Percentiles rank a stretch among this genome's conserved stretches.
Evolutionary conservation across 2,888 invertebrate genomes (phyloP).

Genomic region (Gortyna flavago): DNA sequence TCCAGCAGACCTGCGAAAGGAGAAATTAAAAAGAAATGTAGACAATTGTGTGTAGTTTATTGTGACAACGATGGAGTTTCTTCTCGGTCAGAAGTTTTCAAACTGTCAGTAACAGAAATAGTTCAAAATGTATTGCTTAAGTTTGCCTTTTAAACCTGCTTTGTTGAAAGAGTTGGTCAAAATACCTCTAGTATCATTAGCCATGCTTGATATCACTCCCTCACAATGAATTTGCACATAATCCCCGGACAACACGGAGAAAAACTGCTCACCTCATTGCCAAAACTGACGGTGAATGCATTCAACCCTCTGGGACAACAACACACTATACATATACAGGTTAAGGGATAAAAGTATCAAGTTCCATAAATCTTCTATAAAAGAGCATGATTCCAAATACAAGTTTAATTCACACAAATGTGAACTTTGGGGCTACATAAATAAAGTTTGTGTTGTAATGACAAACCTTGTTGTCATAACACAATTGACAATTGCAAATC

Average conservation of each 20-base stretch:
- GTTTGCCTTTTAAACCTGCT: background rate
- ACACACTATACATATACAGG: constrained; percentile 24
- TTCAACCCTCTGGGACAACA: constrained; percentile 55
- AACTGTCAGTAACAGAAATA: background rate
- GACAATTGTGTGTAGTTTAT: background rate
- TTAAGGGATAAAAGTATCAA: constrained; percentile 46
- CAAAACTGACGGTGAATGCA: constrained; percentile 46
- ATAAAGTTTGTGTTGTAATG: background rate
- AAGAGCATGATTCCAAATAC: background rate
- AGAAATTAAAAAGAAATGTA: background rate
- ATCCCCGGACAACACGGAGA: constrained; percentile 31
- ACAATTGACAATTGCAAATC: background rate
- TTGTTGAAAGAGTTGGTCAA: background rate
- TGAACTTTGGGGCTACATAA: background rate
- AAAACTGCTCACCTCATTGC: constrained; percentile 56
- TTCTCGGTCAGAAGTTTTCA: background rate
- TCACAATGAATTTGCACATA: constrained; percentile 36
- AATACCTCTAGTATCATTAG: background rate
- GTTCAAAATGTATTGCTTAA: background rate
- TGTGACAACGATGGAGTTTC: background rate
- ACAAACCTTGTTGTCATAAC: background rate
- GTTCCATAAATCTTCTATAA: constrained; percentile 25
- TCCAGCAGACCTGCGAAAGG: background rate
- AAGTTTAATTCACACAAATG: background rate
- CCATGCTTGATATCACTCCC: constrained; percentile 32